A percentile compares a stretch with the other conserved stretches of the same genome.
phyloP scores from a whole-genome alignment of 1,140 invertebrate species.

The Drosophila eugracilis region DNA sequence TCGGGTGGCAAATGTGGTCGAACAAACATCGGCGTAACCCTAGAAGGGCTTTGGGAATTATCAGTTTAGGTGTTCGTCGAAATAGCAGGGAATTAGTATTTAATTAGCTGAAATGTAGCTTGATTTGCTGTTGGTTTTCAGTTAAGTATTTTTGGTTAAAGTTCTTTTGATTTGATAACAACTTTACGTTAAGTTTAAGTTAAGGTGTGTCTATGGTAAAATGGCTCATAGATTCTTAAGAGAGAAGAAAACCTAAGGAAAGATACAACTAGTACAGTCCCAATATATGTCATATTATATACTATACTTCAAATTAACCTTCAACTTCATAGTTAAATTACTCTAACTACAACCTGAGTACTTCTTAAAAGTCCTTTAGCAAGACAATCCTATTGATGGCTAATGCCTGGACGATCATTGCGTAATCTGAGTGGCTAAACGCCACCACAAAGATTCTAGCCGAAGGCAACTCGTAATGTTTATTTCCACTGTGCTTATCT shows the following conservation, averaged over 20 bases:
- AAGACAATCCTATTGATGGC: conserved; percentile 9
- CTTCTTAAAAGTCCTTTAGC: too few relatives aligned
- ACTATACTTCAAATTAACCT: too few relatives aligned
- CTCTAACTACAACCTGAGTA: background rate
- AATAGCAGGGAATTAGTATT: conserved; percentile 3
- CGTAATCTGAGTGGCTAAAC: conserved; percentile 21
- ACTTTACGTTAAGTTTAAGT: too few relatives aligned
- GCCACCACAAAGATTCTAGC: background rate
- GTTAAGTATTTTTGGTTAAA: too few relatives aligned
- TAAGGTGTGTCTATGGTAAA: too few relatives aligned
- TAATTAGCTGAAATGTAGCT: too few relatives aligned
- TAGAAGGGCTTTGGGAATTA: conserved; percentile 18
- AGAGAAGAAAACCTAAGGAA: too few relatives aligned
- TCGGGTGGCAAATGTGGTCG: conserved; percentile 12
- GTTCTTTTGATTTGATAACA: too few relatives aligned
- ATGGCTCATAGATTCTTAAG: too few relatives aligned
- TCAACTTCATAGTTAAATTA: background rate
- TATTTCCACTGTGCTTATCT: conserved; percentile 82
- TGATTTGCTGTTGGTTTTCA: too few relatives aligned
- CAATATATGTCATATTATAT: too few relatives aligned
- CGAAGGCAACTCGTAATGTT: conserved; percentile 54
- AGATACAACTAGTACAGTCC: too few relatives aligned
- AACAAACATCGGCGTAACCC: conserved; percentile 13
- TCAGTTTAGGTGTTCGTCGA: conserved; percentile 14
- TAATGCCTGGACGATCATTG: conserved; percentile 59